Evolutionary conservation across 2,888 invertebrate genomes (phyloP).

Genomic region (Nematopogon swammerdamellus): DNA sequence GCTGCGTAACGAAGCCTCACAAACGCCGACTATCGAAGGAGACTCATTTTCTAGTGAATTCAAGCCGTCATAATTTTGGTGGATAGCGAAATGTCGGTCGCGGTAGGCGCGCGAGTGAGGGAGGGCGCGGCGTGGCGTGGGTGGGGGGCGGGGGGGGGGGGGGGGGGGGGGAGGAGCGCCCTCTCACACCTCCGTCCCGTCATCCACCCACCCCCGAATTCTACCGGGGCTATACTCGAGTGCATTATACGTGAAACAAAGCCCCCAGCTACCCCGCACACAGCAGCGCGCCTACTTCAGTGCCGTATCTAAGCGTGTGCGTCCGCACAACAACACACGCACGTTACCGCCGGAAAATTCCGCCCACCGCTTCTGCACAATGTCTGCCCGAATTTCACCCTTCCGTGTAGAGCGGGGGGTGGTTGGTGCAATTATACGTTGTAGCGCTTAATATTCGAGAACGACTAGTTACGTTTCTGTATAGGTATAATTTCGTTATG

Average conservation of each 20-base stretch:
- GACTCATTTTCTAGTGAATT: background rate
- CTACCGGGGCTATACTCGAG: slow-evolving; percentile 32
- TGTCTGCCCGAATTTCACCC: background rate
- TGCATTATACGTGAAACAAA: slow-evolving; percentile 46
- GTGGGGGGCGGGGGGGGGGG: slow-evolving; percentile 16
- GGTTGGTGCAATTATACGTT: background rate
- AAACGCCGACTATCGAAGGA: background rate
- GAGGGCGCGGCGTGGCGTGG: too few species aligned
- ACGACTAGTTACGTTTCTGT: background rate
- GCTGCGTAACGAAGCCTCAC: background rate
- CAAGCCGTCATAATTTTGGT: background rate
- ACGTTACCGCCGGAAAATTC: background rate
- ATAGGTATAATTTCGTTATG: background rate
- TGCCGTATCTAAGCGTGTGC: slow-evolving; percentile 13
- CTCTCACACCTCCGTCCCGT: slow-evolving; percentile 11
- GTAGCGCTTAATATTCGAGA: background rate
- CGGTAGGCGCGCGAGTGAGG: slow-evolving; percentile 37
- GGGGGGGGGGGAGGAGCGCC: slow-evolving; percentile 10
- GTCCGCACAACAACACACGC: too few species aligned
- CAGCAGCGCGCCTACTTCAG: slow-evolving; percentile 21
- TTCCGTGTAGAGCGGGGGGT: background rate
- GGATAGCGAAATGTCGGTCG: slow-evolving; percentile 8
- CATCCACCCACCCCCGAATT: too few species aligned
- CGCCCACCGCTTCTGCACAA: background rate
- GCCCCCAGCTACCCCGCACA: slow-evolving; percentile 17